A percentile compares a stretch with the other conserved stretches of the same genome.
Conservation (phyloP, 1,140 invertebrate genomes). For the Gonioctena quinquepunctata region DNA sequence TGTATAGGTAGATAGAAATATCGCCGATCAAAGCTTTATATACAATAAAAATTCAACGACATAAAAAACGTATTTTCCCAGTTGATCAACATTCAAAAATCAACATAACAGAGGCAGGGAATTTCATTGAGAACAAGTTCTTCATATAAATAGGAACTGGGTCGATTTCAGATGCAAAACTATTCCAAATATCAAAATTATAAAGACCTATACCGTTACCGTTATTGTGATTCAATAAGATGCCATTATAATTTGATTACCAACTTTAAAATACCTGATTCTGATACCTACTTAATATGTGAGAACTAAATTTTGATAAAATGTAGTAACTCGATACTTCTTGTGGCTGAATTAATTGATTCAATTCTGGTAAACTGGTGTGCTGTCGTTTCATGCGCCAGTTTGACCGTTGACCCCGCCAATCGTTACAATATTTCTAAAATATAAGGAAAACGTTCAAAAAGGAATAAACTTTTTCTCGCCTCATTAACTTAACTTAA, state of each 20-base stretch:
- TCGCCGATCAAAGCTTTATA: too few relatives aligned
- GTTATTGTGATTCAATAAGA: background rate
- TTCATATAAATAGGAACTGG: background rate
- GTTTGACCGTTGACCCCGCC: too few relatives aligned
- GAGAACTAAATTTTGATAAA: background rate
- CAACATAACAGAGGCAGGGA: background rate
- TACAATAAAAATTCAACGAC: too few relatives aligned
- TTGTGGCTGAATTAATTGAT: background rate
- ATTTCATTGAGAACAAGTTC: slow-evolving; percentile 2
- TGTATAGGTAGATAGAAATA: too few relatives aligned
- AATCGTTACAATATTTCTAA: too few relatives aligned
- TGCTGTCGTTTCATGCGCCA: too few relatives aligned
- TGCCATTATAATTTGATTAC: background rate
- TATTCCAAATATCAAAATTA: slow-evolving; percentile 4
- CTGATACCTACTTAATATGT: background rate
- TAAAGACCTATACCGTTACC: background rate
- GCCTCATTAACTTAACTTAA: too few relatives aligned
- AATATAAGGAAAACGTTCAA: too few relatives aligned
- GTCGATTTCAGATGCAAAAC: slow-evolving; percentile 3
- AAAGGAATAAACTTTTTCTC: too few relatives aligned
- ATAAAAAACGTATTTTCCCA: too few relatives aligned
- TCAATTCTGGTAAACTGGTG: too few relatives aligned
- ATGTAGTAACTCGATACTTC: background rate
- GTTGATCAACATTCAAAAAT: too few relatives aligned
- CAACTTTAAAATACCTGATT: background rate